A percentile compares a stretch with the other conserved stretches of the same genome.
phyloP scores from a whole-genome alignment of 1,140 invertebrate genomes.

The Dreissena rostriformis region DNA sequence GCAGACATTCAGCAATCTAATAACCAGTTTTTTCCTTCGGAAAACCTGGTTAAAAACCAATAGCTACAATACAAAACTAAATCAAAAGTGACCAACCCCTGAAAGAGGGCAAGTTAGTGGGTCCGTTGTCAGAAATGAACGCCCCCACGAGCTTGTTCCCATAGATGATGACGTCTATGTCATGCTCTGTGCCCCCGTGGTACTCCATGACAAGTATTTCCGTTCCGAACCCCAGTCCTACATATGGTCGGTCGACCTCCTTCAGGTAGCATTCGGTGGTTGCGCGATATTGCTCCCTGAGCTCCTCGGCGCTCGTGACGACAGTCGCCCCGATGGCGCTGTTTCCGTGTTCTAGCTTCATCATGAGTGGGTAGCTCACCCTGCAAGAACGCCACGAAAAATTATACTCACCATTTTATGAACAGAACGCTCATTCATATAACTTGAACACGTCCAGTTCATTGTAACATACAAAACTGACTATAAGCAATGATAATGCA shows the following conservation, averaged over 20 bases:
- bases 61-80: too few species aligned
- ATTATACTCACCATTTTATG: too few species aligned
- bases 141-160: slow-evolving; percentile 63
- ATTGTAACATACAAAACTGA: too few species aligned
- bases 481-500: too few species aligned
- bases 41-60: too few species aligned
- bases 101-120: slow-evolving; percentile 57
- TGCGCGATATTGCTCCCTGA: too few species aligned
- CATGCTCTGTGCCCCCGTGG: slow-evolving; percentile 72
- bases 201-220: slow-evolving; percentile 63
- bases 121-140: slow-evolving; percentile 70
- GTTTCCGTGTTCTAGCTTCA: slow-evolving; percentile 70
- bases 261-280: slow-evolving; percentile 35
- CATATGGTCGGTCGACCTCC: slow-evolving; percentile 59
- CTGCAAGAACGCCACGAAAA: slow-evolving; percentile 55
- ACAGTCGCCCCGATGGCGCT: slow-evolving; percentile 67
- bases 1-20: too few species aligned
- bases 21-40: too few species aligned
- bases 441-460: too few species aligned
- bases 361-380: too few species aligned
- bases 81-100: too few species aligned
- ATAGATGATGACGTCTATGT: slow-evolving; percentile 66
- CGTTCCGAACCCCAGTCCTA: slow-evolving; percentile 65
- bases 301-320: slow-evolving; percentile 57
- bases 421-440: too few species aligned